Percentiles rank a stretch among this genome's conserved stretches.
Conservation (phyloP, 2,888 invertebrate genomes). For the Parelbella ahira region DNA sequence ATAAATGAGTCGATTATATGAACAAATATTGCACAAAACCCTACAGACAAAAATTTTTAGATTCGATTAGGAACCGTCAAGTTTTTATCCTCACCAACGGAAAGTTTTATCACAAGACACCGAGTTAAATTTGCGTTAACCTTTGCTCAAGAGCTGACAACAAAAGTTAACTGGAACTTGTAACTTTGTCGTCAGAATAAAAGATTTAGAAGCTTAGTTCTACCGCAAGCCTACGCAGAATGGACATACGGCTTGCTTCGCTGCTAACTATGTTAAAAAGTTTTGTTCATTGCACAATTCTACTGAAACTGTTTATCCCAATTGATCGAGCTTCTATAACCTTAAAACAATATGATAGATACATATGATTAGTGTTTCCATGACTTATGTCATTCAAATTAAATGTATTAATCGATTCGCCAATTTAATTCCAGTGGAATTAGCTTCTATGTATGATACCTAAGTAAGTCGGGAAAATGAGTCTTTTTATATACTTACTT, state of each 20-base stretch:
- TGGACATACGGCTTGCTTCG: background rate
- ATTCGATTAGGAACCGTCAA: conserved; percentile 2
- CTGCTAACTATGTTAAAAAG: conserved; percentile 2
- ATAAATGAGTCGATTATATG: no score
- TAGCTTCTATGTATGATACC: no score
- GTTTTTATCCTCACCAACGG: conserved; percentile 11
- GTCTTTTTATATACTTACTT: no score
- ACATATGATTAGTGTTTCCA: no score
- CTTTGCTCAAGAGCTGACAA: conserved; percentile 47
- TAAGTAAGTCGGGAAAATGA: no score
- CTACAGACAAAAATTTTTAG: conserved; percentile 2
- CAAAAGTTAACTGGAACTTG: conserved; percentile 34
- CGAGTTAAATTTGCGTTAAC: conserved; percentile 42
- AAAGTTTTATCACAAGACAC: conserved; percentile 17
- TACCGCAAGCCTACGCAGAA: conserved; percentile 5
- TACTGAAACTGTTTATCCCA: no score
- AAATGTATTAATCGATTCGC: no score
- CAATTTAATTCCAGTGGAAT: no score
- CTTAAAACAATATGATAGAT: no score
- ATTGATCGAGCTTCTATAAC: no score
- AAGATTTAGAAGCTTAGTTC: conserved; percentile 18
- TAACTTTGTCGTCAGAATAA: conserved; percentile 35
- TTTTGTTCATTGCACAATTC: no score
- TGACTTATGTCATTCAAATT: no score
- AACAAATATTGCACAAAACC: conserved; percentile 2